Percentiles rank a stretch among this genome's conserved stretches.
Evolutionary conservation across 2,113 vertebrate genomes (phyloP).

Genomic region (Arizona elegans): DNA sequence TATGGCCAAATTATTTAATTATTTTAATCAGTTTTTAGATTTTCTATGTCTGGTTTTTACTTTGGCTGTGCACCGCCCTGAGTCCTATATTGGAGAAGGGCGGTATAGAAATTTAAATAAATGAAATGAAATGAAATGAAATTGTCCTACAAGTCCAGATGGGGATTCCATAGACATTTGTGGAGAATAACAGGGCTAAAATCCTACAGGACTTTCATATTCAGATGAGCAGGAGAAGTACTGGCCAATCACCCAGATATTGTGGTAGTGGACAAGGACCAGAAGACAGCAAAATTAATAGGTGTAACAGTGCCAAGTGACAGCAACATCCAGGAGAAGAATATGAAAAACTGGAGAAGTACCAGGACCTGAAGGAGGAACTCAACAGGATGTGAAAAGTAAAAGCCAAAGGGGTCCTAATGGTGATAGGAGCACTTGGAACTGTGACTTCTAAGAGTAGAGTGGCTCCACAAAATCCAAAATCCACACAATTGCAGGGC

Average conservation of each 20-base stretch:
- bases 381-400: neutral
- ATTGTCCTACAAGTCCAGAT: neutral
- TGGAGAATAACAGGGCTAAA: neutral
- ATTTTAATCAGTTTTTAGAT: too few species aligned
- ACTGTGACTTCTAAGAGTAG: neutral
- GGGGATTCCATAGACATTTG: neutral
- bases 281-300: neutral
- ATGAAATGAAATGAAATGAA: too few species aligned
- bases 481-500: neutral
- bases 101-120: too few species aligned
- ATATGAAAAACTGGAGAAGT: neutral
- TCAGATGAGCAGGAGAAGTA: neutral
- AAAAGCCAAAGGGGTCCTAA: neutral
- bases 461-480: neutral
- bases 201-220: neutral
- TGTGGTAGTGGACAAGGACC: neutral
- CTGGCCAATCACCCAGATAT: neutral
- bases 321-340: neutral
- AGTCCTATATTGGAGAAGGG: too few species aligned
- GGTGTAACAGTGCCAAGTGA: neutral
- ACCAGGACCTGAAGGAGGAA: neutral
- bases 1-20: too few species aligned
- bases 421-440: neutral
- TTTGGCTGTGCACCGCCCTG: too few species aligned
- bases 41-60: too few species aligned